Percentiles rank a stretch among this genome's conserved stretches.
Conservation (phyloP, 2,888 invertebrate genomes). For the Mycalesis mineus region DNA sequence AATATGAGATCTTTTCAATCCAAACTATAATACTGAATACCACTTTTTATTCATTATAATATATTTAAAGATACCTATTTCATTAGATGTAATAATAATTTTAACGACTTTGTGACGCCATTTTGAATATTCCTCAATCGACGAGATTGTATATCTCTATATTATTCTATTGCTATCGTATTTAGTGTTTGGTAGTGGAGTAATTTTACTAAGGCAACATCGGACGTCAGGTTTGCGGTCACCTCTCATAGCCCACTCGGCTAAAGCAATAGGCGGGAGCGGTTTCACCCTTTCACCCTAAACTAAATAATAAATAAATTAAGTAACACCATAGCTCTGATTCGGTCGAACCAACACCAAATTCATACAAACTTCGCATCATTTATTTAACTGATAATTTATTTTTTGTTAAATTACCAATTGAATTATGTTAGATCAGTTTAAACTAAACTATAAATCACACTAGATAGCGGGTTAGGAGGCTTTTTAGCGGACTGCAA, state of each 20-base stretch:
- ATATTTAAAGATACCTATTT: too few relatives aligned
- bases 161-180: background rate
- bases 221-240: constrained; percentile 32
- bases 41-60: too few relatives aligned
- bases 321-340: constrained; percentile 53
- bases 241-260: constrained; percentile 24
- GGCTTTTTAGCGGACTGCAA: too few relatives aligned
- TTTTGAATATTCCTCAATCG: background rate
- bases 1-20: background rate
- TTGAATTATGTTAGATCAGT: too few relatives aligned
- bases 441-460: too few relatives aligned
- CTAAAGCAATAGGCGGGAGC: constrained; percentile 57
- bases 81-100: too few relatives aligned
- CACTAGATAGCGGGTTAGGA: too few relatives aligned
- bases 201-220: constrained; percentile 30
- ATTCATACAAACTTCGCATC: background rate
- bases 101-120: too few relatives aligned
- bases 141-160: background rate
- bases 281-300: constrained; percentile 29
- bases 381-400: background rate
- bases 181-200: background rate
- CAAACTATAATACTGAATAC: constrained; percentile 1
- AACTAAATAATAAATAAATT: constrained; percentile 58
- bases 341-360: background rate
- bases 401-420: too few relatives aligned